These are phyloP conservation scores for Chaetodon auriga DNA, from an alignment of 2,113 vertebrate genomes.

Conservation along the genomic window DNA sequence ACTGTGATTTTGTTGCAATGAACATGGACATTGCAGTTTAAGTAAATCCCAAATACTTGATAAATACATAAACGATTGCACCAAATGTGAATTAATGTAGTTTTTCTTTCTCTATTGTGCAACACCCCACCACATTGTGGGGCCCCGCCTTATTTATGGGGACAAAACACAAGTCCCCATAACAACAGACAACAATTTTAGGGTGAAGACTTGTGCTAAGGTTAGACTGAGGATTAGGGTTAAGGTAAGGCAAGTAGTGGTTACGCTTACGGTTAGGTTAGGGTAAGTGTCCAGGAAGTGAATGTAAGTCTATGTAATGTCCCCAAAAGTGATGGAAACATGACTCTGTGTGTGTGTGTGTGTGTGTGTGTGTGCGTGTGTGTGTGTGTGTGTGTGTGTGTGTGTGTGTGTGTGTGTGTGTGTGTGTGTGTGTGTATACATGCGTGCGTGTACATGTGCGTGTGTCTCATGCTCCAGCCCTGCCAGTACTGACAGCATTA, in stretches of 20 bases:
- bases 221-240: too few species aligned
- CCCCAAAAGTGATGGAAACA: too few species aligned
- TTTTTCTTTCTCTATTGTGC: neutral
- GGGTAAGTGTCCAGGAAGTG: too few species aligned
- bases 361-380: neutral
- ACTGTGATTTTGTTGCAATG: neutral
- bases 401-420: neutral
- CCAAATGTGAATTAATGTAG: neutral
- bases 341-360: too few species aligned
- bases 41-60: neutral
- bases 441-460: constrained; percentile 6
- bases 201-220: too few species aligned
- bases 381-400: neutral
- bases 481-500: constrained; percentile 62
- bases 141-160: too few species aligned
- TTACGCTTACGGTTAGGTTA: too few species aligned
- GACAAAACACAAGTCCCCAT: too few species aligned
- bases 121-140: too few species aligned
- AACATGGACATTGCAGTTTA: neutral
- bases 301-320: too few species aligned
- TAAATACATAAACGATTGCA: neutral
- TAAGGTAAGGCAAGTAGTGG: too few species aligned
- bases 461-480: constrained; percentile 13
- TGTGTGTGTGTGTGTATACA: neutral
- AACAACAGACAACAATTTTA: too few species aligned